Percentiles rank a stretch among this genome's conserved stretches.
Conservation (phyloP, 2,113 vertebrate genomes). For the Bambusicola thoracicus region DNA sequence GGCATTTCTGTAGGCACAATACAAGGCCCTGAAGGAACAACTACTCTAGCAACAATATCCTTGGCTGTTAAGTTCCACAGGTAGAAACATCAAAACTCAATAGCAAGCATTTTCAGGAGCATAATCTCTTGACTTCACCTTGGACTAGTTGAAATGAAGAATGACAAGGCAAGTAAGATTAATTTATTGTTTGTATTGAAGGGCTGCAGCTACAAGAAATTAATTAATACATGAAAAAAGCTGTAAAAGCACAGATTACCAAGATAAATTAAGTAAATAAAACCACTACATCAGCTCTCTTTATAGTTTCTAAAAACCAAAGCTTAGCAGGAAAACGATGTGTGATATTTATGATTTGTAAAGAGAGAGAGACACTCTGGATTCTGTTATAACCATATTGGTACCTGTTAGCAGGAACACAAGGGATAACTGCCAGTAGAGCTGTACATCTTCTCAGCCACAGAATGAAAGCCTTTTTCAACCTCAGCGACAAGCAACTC, state of each 20-base stretch:
- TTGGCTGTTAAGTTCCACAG: neutral
- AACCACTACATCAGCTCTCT: neutral
- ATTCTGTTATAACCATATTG: accelerated
- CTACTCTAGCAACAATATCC: slow-evolving; percentile 60
- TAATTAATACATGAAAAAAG: neutral
- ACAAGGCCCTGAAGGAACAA: slow-evolving; percentile 51
- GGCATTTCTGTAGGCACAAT: slow-evolving; percentile 53
- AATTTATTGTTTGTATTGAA: slow-evolving; percentile 8
- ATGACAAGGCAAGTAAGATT: slow-evolving; percentile 6
- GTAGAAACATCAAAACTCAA: slow-evolving; percentile 57
- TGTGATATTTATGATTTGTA: neutral
- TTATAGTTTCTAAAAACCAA: neutral
- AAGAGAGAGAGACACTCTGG: neutral
- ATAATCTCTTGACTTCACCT: neutral
- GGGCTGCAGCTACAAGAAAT: neutral
- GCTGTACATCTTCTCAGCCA: neutral
- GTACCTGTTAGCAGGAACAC: neutral
- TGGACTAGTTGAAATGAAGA: slow-evolving; percentile 29
- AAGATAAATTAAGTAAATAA: neutral
- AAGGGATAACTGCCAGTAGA: neutral
- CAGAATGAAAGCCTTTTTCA: neutral
- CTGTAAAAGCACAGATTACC: neutral
- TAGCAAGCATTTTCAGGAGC: neutral
- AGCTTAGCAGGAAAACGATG: neutral
- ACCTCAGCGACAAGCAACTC: neutral